phyloP scores from a whole-genome alignment of 2,888 invertebrate species.

The Amblyjoppa proteus region DNA sequence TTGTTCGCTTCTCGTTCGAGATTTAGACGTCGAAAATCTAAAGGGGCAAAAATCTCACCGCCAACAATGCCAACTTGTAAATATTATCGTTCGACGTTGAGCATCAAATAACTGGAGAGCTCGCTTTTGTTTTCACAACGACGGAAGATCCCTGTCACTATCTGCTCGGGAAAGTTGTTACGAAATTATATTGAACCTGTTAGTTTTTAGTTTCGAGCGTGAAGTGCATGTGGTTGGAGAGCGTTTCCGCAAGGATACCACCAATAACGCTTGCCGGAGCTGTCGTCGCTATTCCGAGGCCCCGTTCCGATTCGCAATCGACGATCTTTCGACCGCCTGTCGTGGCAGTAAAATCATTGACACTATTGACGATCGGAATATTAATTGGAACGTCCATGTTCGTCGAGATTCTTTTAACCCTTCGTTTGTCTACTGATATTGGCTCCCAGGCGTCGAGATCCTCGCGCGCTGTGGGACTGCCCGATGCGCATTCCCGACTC shows the following conservation, averaged over 20 bases:
- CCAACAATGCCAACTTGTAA: not conserved
- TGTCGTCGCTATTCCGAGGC: slow-evolving; percentile 19
- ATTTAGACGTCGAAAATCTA: not conserved
- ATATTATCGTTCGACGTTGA: slow-evolving; percentile 21
- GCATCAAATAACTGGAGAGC: not conserved
- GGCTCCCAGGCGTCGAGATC: slow-evolving; percentile 66
- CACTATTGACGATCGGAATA: not conserved
- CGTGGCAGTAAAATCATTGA: not conserved
- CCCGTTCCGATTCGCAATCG: not conserved
- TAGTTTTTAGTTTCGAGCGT: slow-evolving; percentile 14
- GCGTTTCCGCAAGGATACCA: slow-evolving; percentile 28
- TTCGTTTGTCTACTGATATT: not conserved
- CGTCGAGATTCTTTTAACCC: not conserved
- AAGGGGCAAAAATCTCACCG: not conserved
- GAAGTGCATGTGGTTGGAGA: slow-evolving; percentile 12
- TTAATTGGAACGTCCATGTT: not conserved
- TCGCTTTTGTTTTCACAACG: slow-evolving; percentile 6
- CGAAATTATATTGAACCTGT: slow-evolving; percentile 35
- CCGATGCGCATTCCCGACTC: slow-evolving; percentile 56
- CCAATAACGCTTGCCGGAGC: not conserved
- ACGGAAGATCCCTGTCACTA: not conserved
- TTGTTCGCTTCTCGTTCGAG: slow-evolving; percentile 9
- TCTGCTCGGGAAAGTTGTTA: slow-evolving; percentile 18
- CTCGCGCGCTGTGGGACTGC: slow-evolving; percentile 39
- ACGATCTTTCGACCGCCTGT: not conserved